Percentiles rank a stretch among this genome's conserved stretches.
These are phyloP conservation scores for Argyrosomus regius DNA, from an alignment of 2,797 vertebrate genomes.

Conservation along the genomic window DNA sequence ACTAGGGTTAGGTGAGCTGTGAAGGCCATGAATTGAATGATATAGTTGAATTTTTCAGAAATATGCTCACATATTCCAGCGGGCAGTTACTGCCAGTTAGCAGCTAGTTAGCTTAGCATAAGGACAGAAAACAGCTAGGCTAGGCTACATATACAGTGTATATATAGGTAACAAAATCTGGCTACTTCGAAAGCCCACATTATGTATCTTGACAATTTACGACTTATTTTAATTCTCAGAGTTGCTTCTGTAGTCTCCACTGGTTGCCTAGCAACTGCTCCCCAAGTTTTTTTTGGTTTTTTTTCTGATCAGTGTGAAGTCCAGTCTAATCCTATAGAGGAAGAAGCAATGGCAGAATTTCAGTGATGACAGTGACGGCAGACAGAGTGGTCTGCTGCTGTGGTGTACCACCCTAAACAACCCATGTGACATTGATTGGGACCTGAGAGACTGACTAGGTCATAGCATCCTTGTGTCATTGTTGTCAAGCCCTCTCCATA, in stretches of 20 bases:
- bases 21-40: neutral
- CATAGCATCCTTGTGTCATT: constrained; percentile 60
- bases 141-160: neutral
- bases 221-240: neutral
- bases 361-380: too few species aligned
- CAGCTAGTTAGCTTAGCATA: neutral
- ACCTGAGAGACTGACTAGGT: constrained; percentile 80
- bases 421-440: constrained; percentile 82
- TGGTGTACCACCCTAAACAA: constrained; percentile 5
- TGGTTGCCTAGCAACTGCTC: neutral
- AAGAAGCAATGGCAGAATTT: neutral
- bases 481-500: constrained; percentile 69
- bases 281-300: neutral
- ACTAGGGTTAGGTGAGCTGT: neutral
- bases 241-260: neutral
- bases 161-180: neutral
- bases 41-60: neutral
- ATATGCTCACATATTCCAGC: neutral
- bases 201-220: neutral
- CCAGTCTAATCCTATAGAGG: neutral
- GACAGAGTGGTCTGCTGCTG: neutral
- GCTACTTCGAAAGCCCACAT: neutral
- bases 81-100: too few species aligned
- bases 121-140: neutral
- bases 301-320: neutral